Evolutionary conservation across 2,888 invertebrate genomes (phyloP), one percentile per base, ranked within the genome.

Genomic region (Agriotes lineatus): DNA sequence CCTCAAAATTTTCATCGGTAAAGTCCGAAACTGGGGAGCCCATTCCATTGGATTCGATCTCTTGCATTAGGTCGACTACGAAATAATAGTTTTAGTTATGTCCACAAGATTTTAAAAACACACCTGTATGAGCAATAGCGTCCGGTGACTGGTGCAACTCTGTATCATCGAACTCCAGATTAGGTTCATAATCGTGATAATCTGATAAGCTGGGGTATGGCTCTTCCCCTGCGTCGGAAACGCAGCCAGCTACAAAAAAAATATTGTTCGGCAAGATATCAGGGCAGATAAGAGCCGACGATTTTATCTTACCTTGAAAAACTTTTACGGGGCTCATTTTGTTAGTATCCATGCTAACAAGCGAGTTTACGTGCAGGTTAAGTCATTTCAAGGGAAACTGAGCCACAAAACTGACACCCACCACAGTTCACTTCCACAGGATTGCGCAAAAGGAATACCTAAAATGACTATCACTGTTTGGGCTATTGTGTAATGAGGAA

Each of bases 121-220:
- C 2, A 93, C 94, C 91, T 82, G 91, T 87, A 75, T 90, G 88
- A 63, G 90, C 87, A 58, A 81, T 77, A 64, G 89, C 87, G 74
- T 80, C 79, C 56, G 90, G 87, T 65, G 90, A 87, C 78, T 92
- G 89, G 78, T 90, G 90, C 66, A 96, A 85, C 86, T 97, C 97
- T 10, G 96, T 94, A 84, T 97, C 97, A 86, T 98, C 97, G 86
- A 97, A 97, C 84, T 97, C 97, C 82, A 97, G 87, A 85, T 96
- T 94, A 10, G 97, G 97, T 83, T 98, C 97, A 83, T 96, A 95
- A 85, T 96, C 96, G 82, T 96, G 95, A 82, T 91, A 92, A 85
- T 96, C 96, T 30, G 96, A 96, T 68, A 96, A 87, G 84, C 96
- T 96, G 58, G 95, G 94, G 82, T 93, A 91, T 6, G 91, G 89